These are phyloP conservation scores for Triplophysa yarkandensis DNA, from an alignment of 2,797 vertebrate genomes.

Conservation along the genomic window DNA sequence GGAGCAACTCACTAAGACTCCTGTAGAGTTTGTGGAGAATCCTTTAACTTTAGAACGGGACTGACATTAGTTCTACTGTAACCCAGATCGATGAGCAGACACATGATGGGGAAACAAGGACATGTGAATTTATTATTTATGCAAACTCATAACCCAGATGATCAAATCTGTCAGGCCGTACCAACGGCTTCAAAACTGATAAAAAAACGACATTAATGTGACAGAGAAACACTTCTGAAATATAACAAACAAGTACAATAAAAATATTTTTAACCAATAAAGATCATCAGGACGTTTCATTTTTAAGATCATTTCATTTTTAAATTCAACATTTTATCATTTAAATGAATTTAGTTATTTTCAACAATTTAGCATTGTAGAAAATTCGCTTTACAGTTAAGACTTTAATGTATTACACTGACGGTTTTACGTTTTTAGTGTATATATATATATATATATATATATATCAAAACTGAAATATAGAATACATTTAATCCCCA, in stretches of 20 bases:
- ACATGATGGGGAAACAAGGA: conserved; percentile 26
- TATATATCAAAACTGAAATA: too few relatives aligned
- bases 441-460: too few relatives aligned
- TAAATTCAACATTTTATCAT: too few relatives aligned
- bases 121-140: conserved; percentile 44
- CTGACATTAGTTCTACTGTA: conserved; percentile 9
- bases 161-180: conserved; percentile 28
- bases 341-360: too few relatives aligned
- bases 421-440: too few relatives aligned
- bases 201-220: neutral
- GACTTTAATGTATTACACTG: too few relatives aligned
- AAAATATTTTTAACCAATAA: too few relatives aligned
- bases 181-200: neutral
- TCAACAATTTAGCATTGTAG: too few relatives aligned
- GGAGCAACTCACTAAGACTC: conserved; percentile 95
- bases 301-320: too few relatives aligned
- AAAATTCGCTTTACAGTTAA: too few relatives aligned
- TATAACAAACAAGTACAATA: neutral
- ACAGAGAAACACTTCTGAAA: neutral
- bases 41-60: conserved; percentile 71
- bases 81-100: conserved; percentile 24
- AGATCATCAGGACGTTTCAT: too few relatives aligned
- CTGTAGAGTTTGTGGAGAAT: conserved; percentile 99
- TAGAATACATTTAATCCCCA: too few relatives aligned
- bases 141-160: conserved; percentile 32